A percentile compares a stretch with the other conserved stretches of the same genome.
phyloP scores from a whole-genome alignment of 2,797 vertebrate species.

The Enteromius trimaculatus region DNA sequence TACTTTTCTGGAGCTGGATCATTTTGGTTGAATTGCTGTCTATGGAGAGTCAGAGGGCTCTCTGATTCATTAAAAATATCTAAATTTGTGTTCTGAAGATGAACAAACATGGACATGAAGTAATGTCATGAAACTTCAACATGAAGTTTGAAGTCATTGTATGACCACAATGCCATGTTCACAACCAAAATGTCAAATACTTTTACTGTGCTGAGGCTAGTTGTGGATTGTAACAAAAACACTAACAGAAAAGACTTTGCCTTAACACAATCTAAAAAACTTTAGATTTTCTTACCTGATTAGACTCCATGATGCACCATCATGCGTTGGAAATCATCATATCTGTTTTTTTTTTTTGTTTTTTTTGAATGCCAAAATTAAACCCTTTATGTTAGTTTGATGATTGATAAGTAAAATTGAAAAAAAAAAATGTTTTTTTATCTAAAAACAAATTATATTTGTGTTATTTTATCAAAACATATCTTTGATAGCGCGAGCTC shows the following conservation, averaged over 20 bases:
- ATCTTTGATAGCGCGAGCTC: neutral
- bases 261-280: neutral
- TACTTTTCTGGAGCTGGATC: too few species aligned
- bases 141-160: too few species aligned
- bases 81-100: too few species aligned
- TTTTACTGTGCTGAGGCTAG: too few species aligned
- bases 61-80: too few species aligned
- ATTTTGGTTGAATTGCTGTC: too few species aligned
- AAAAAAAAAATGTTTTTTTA: neutral
- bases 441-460: neutral
- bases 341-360: neutral
- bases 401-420: neutral
- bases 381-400: neutral
- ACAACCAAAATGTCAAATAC: too few species aligned
- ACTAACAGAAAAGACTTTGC: neutral
- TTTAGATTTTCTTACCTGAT: neutral
- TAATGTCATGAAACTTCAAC: too few species aligned
- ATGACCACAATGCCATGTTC: too few species aligned
- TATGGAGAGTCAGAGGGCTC: too few species aligned
- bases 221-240: too few species aligned
- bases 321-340: neutral
- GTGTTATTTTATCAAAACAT: neutral
- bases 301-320: neutral
- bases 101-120: too few species aligned
- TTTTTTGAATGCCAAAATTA: neutral